Base-by-base conservation (phyloP, 2,113 vertebrate species). In the Saguinus imperator region DNA sequence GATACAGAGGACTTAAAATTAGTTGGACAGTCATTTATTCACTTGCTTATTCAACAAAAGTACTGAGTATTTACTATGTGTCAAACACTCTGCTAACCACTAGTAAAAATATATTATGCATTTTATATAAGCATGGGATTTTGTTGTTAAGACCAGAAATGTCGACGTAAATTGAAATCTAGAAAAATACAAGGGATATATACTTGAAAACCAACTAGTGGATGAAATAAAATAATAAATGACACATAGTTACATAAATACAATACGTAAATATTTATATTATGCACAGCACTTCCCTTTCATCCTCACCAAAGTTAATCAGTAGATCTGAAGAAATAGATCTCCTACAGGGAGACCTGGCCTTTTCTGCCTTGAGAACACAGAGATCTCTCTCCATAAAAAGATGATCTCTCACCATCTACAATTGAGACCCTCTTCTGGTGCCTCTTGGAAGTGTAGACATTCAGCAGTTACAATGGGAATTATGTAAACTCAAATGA, bases 141-240 rank as follows among this genome's bases (percentile, higher is more conserved):
- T 91, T 68, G 23, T 91, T 66, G 37, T 61, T 66, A 77, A 68
- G 25, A 68, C 64, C 14, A 55, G 7, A 14, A 86, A 86, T 45
- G 12, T 73, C 73, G 52, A 55, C 29, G 45, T 66, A 61, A 91
- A 57, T 50, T 91, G 76, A 81, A 91, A 96, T 93, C 23, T 27
- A 57, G 37, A 87, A 21, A 14, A 17, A 8, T 58, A 40, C 80
- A 86, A 86, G 40, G 43, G 13, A 57, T 27, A 4, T 68, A 87
- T 64, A 86, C 58, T 87, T 81, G 14, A 87, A 95, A 88, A 76
- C 18, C 25, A 82, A 32, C 10, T 57, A 57, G 82, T 5, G 23
- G 35, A 35, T 45, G 20, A 94, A 82, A 58, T 83, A 72, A 73
- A 66, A 89, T 89, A 45, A 89, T 89, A 73, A 70, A 12, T 87